Evolutionary conservation across 2,797 vertebrate genomes (phyloP).

Genomic region (Trematomus bernacchii): DNA sequence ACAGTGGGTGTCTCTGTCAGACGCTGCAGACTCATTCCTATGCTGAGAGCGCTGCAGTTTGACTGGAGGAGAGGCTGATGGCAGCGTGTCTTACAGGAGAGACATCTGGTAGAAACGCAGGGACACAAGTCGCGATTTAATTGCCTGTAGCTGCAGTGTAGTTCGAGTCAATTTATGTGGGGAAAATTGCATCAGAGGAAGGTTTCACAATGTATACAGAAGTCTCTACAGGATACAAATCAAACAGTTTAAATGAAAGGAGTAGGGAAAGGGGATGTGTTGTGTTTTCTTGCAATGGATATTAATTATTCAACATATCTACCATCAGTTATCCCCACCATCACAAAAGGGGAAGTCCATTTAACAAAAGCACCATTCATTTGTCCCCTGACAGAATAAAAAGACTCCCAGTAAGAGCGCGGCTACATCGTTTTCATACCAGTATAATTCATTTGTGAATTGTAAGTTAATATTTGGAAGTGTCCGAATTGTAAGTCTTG

Average conservation of each 20-base stretch:
- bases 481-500: background rate
- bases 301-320: background rate
- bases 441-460: too few relatives aligned
- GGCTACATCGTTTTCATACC: too few relatives aligned
- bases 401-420: background rate
- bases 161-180: background rate
- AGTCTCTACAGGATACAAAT: background rate
- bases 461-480: background rate
- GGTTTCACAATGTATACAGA: background rate
- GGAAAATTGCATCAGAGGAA: constrained; percentile 4
- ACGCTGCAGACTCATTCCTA: constrained; percentile 51
- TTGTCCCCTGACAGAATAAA: background rate
- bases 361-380: background rate
- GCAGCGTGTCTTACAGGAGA: constrained; percentile 36
- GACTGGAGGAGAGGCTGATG: constrained; percentile 42
- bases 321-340: background rate
- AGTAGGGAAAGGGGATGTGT: background rate
- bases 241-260: too few relatives aligned
- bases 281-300: background rate
- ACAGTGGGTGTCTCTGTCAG: constrained; percentile 57
- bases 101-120: constrained; percentile 37
- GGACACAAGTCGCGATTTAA: constrained; percentile 27
- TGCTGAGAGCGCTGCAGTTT: constrained; percentile 38
- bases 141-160: constrained; percentile 7
- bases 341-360: background rate